phyloP scores from a whole-genome alignment of 2,888 invertebrate genomes.

The Euphydryas editha region DNA sequence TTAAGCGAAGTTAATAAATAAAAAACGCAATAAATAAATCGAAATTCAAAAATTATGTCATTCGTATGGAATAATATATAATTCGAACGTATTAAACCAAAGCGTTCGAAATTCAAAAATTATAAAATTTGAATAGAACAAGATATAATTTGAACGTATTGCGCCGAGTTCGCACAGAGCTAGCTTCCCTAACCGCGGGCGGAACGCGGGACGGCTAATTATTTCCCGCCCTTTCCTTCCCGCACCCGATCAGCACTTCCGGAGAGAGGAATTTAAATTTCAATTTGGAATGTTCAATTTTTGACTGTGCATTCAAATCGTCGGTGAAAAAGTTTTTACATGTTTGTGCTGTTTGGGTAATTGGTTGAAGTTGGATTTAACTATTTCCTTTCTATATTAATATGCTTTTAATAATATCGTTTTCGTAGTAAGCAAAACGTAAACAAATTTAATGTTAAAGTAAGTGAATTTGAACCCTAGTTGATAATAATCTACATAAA shows the following conservation, averaged over 20 bases:
- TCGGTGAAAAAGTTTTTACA: not conserved
- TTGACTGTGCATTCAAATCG: slow-evolving; percentile 1
- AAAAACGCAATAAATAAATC: no score
- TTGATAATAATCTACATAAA: no score
- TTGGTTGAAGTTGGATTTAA: not conserved
- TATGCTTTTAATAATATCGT: not conserved
- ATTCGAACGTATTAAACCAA: not conserved
- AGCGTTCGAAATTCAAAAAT: not conserved
- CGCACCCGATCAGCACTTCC: slow-evolving; percentile 47
- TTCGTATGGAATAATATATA: no score
- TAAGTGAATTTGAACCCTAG: no score
- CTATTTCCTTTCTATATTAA: not conserved
- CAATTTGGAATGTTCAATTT: slow-evolving; percentile 21
- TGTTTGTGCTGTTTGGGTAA: not conserved
- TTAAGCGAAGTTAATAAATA: no score
- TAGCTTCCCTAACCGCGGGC: slow-evolving; percentile 65
- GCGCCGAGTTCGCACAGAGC: slow-evolving; percentile 53
- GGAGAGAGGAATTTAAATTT: slow-evolving; percentile 42
- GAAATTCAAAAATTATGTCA: no score
- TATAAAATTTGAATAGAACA: slow-evolving; percentile 29
- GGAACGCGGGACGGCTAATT: slow-evolving; percentile 66
- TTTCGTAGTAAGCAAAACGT: no score
- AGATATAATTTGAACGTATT: slow-evolving; percentile 35
- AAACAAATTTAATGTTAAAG: no score
- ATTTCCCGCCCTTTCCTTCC: slow-evolving; percentile 75